Base-by-base conservation (phyloP, 1,140 invertebrate genomes). In the Penaeus indicus region DNA sequence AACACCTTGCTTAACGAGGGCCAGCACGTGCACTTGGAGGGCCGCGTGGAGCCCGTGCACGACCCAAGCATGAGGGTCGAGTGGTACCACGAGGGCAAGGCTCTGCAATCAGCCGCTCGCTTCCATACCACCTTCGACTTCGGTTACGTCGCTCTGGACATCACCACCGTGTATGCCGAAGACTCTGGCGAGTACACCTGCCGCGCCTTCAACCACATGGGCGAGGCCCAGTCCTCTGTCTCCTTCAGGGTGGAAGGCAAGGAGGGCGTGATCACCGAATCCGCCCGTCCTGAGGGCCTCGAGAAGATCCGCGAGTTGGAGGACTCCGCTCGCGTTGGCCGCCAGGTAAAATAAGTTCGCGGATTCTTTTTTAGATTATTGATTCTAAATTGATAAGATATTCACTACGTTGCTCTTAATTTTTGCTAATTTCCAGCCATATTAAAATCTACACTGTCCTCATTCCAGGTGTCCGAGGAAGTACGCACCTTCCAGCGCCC, bases 71-170 rank as follows among this genome's bases (percentile, higher is more conserved):
- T 98, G 86, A 95, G 96, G 85, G 96, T 98, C 89, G 97, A 98
- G 93, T 98, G 97, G 94, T 98, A 96, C 92, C 97, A 97, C 91
- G 97, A 98, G 92, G 97, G 96, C 86, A 97, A 97, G 93, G 96
- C 96, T 60, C 93, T 98, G 91, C 96, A 96, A 92, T 97, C 96
- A 90, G 97, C 96, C 72, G 95, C 97, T 75, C 94, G 97, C 91
- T 97, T 97, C 95, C 97, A 98, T 93, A 97, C 97, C 90, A 98
- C 97, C 77, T 97, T 97, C 92, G 98, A 99, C 93, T 99, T 99
- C 94, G 98, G 98, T 91, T 99, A 98, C 91, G 96, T 98, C 80
- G 97, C 97, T 67, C 93, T 99, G 90, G 97, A 99, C 93, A 97
- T 99, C 92, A 95, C 95, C 79, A 96, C 98, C 90, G 95, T 96